A percentile compares a stretch with the other conserved stretches of the same genome.
phyloP scores from a whole-genome alignment of 2,888 invertebrate genomes.

The Acholoe squamosa region DNA sequence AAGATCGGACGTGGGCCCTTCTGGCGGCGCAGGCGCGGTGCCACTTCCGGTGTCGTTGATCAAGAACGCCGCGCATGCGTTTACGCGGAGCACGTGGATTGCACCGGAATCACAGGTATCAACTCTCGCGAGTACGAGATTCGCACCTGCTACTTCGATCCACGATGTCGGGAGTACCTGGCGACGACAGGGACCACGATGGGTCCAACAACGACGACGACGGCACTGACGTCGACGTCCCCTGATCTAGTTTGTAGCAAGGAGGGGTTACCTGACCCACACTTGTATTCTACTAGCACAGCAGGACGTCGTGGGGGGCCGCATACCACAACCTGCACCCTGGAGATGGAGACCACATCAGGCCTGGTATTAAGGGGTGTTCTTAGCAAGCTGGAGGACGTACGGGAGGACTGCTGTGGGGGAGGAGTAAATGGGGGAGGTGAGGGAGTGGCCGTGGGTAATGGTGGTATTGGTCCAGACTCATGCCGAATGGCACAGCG shows the following conservation, averaged over 20 bases:
- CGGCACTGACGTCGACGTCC: conserved; percentile 17
- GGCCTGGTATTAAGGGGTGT: conserved; percentile 46
- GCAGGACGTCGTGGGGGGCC: background rate
- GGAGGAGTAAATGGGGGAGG: background rate
- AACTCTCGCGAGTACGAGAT: conserved; percentile 54
- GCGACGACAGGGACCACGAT: background rate
- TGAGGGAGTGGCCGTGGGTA: background rate
- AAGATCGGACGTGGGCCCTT: conserved; percentile 50
- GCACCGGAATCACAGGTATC: conserved; percentile 28
- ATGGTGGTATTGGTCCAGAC: background rate
- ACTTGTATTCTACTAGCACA: background rate
- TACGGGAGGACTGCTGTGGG: background rate
- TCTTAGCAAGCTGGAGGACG: conserved; percentile 51
- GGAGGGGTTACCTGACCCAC: background rate
- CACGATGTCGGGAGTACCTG: conserved; percentile 50
- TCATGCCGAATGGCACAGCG: background rate
- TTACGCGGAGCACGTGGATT: conserved; percentile 47
- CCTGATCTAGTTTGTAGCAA: background rate
- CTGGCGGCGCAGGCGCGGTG: background rate
- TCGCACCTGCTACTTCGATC: conserved; percentile 54
- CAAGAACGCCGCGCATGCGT: conserved; percentile 36
- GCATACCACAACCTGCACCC: conserved; percentile 45
- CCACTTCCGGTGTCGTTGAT: background rate
- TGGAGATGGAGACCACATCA: conserved; percentile 55
- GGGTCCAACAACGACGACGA: background rate